Base-by-base conservation (phyloP, 2,797 vertebrate genomes). In the Notolepis coatsorum region DNA sequence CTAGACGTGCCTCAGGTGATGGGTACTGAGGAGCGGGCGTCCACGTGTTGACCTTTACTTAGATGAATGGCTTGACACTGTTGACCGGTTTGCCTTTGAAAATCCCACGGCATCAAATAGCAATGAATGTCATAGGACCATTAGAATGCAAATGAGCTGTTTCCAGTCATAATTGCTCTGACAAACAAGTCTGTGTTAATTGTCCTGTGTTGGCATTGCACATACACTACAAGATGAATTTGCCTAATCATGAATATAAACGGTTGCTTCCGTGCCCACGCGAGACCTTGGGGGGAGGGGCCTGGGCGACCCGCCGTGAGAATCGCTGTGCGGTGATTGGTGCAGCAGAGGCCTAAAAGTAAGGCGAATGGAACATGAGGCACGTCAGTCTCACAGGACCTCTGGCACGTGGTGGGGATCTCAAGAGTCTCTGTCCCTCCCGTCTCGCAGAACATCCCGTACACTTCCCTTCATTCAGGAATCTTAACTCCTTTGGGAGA, bases 71-170 rank as follows among this genome's bases (percentile, higher is more conserved):
- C 5, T n/a, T 31, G 4, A 43, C 61, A 59, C 33, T 1, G 53
- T 17, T 25, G 31, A 55, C 17, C 61, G 18, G 55, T 42, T 65
- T 38, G 17, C 38, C n/a, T 63, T 65, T 1, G 18, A 47, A 38
- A 68, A 64, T 71, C 41, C 25, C 1, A 27, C 10, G 21, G 17
- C 28, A 62, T 61, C 42, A 49, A 39, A 77, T 63, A 69, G 20
- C 27, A 57, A 41, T 47, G 37, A 67, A 66, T 65, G 63, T 75
- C 52, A 71, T 8, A 38, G 58, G 39, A 28, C 25, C 33, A 79
- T 86, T 82, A 73, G 57, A 43, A 64, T 79, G 78, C 55, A 66
- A 75, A 75, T 73, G 33, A 82, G 73, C 65, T 35, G 18, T 74
- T 80, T 67, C 53, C 65, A 54, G 62, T 71, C 53, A 66, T 78